A percentile compares a stretch with the other conserved stretches of the same genome.
Evolutionary conservation across 1,140 invertebrate species (phyloP).

Genomic region (Drosophila nannoptera): DNA sequence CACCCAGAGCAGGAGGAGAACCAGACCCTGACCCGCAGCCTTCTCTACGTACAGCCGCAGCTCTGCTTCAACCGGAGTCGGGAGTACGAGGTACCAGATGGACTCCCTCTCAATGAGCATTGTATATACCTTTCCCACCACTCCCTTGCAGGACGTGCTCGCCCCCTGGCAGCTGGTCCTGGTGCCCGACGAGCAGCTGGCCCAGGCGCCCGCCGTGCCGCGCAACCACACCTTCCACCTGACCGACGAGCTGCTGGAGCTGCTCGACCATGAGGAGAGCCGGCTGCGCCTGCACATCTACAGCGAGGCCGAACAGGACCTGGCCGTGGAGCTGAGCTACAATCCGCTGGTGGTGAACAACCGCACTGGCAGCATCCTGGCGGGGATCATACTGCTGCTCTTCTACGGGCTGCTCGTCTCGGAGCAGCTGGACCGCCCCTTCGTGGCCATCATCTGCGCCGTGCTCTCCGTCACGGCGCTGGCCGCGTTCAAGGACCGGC

Average conservation of each 20-base stretch:
- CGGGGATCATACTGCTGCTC: slow-evolving; percentile 83
- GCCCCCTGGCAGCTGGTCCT: slow-evolving; percentile 60
- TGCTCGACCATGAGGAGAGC: slow-evolving; percentile 30
- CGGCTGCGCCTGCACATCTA: slow-evolving; percentile 57
- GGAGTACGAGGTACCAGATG: neutral
- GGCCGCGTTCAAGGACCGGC: slow-evolving; percentile 84
- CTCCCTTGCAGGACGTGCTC: slow-evolving; percentile 50
- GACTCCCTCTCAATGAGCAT: neutral
- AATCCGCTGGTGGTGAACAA: slow-evolving; percentile 82
- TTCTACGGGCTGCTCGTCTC: slow-evolving; percentile 88
- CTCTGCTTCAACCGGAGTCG: slow-evolving; percentile 24
- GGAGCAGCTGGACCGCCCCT: slow-evolving; percentile 86
- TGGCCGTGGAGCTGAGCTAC: slow-evolving; percentile 77
- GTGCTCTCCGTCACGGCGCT: slow-evolving; percentile 85
- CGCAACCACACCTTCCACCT: slow-evolving; percentile 67
- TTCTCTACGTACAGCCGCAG: slow-evolving; percentile 67
- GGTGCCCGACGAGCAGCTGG: slow-evolving; percentile 46
- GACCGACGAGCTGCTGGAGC: slow-evolving; percentile 40
- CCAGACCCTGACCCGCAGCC: slow-evolving; percentile 44
- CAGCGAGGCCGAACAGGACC: slow-evolving; percentile 52
- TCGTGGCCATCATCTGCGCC: slow-evolving; percentile 88
- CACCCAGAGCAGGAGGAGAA: slow-evolving; percentile 27
- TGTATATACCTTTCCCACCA: neutral
- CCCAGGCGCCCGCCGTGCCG: slow-evolving; percentile 40
- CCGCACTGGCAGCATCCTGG: slow-evolving; percentile 83